Evolutionary conservation across 2,797 vertebrate genomes (phyloP), one percentile per base, ranked within the genome.

Genomic region (Bradypus variegatus): DNA sequence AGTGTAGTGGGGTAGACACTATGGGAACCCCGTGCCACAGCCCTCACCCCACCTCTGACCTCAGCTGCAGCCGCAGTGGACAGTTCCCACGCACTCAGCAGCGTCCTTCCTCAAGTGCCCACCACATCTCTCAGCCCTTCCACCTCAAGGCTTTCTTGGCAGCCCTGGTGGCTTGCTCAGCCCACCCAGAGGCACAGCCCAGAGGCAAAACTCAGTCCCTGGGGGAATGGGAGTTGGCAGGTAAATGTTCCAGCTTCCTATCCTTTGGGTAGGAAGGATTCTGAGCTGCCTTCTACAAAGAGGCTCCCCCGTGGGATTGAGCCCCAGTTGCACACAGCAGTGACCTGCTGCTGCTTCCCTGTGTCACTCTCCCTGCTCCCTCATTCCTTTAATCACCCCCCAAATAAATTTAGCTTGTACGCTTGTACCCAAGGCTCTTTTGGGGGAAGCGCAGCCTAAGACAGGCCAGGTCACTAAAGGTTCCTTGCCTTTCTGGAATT

Each of bases 1-100:
- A 65, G 41, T 14, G 4, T 5, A n/a, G 5, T 16, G 38, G 4
- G 18, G 45, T 38, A n/a, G 31, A 18, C 1, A 11, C 14, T 48
- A 70, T 3, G 27, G 25, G 41, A 45, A 8, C 41, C 41, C 15
- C 0, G 0, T 2, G 14, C 14, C 55, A 75, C 3, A 33, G 25
- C 31, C 19, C 29, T 33, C 6, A 1, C 8, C 38, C 45, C 45
- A 18, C 80, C 19, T 36, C 10, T 45, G 70, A 36, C 53, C 53
- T 75, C 33, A 36, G 62, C 67, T 6, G 7, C 31, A 45, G 29
- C 76, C 8, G 0, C 58, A 33, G n/a, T 14, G 1, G 67, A 45
- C 12, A 25, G 75, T 1, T 12, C 13, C n/a, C 41, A 33, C 0
- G 60, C 38, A 6, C 16, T 0, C 33, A 60, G 14, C 27, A 33